Evolutionary conservation across 2,888 invertebrate genomes (phyloP).

Genomic region (Digitonthophagus gazella): DNA sequence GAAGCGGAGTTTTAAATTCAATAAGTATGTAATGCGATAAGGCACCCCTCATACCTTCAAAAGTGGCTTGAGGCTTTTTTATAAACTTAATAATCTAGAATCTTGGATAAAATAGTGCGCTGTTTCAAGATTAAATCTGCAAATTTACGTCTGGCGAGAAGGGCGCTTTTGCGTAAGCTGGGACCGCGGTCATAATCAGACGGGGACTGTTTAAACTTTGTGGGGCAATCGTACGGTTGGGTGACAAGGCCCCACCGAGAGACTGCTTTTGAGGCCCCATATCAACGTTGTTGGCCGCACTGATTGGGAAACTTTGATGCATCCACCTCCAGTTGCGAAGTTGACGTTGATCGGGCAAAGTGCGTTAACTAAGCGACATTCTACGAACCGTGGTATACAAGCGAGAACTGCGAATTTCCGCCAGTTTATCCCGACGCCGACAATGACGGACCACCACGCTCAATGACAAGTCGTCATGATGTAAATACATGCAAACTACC

Average conservation of each 20-base stretch:
- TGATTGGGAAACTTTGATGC: background rate
- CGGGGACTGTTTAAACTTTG: background rate
- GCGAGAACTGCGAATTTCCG: background rate
- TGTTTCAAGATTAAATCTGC: background rate
- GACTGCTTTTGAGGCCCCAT: background rate
- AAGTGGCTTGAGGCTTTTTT: background rate
- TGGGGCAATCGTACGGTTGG: background rate
- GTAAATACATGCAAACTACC: background rate
- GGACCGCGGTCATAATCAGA: background rate
- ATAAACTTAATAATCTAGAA: conserved; percentile 11
- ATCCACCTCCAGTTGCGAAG: background rate
- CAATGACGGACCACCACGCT: background rate
- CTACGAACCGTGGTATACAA: background rate
- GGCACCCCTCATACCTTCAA: no score
- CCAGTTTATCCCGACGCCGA: background rate
- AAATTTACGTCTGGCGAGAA: conserved; percentile 3
- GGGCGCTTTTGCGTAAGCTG: background rate
- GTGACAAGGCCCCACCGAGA: background rate
- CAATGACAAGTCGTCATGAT: background rate
- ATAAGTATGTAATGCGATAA: background rate
- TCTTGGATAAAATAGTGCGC: conserved; percentile 3
- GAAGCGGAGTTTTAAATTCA: background rate
- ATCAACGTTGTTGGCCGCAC: background rate
- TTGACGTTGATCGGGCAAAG: background rate
- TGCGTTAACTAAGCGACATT: background rate